Evolutionary conservation across 2,113 vertebrate species (phyloP).

Genomic region (Ciconia maguari): DNA sequence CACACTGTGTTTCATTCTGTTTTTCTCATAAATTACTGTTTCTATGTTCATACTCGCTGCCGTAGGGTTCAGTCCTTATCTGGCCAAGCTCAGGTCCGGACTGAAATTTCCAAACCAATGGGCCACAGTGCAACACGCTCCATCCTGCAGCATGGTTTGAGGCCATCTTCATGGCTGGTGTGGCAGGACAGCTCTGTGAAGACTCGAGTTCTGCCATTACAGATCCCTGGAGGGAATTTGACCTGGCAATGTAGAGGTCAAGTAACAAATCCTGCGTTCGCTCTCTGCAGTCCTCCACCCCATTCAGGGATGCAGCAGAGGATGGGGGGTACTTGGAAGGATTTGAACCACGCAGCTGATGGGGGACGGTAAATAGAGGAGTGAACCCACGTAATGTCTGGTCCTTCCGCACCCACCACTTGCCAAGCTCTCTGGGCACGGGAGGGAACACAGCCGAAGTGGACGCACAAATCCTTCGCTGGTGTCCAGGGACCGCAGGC

Average conservation of each 20-base stretch:
- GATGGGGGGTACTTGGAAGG: too few species aligned
- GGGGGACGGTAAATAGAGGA: accelerated
- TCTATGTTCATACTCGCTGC: neutral
- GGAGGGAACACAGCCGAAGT: accelerated
- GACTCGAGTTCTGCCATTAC: too few species aligned
- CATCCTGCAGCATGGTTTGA: accelerated
- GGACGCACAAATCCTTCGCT: neutral
- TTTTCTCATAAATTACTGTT: neutral
- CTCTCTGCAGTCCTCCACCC: neutral
- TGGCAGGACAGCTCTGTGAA: accelerated
- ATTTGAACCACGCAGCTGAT: accelerated
- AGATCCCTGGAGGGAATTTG: neutral
- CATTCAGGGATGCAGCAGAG: accelerated
- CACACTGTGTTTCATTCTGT: accelerated
- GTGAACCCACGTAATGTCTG: accelerated
- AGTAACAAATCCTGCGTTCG: accelerated
- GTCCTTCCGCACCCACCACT: neutral
- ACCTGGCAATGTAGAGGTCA: accelerated
- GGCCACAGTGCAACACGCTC: accelerated
- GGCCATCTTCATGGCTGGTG: neutral
- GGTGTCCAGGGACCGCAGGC: neutral
- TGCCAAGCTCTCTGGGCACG: too few species aligned
- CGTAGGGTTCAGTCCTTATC: neutral
- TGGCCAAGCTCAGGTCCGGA: too few species aligned
- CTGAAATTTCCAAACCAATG: neutral